Evolutionary conservation across 2,888 invertebrate genomes (phyloP).

Genomic region (Aphodius granarius): DNA sequence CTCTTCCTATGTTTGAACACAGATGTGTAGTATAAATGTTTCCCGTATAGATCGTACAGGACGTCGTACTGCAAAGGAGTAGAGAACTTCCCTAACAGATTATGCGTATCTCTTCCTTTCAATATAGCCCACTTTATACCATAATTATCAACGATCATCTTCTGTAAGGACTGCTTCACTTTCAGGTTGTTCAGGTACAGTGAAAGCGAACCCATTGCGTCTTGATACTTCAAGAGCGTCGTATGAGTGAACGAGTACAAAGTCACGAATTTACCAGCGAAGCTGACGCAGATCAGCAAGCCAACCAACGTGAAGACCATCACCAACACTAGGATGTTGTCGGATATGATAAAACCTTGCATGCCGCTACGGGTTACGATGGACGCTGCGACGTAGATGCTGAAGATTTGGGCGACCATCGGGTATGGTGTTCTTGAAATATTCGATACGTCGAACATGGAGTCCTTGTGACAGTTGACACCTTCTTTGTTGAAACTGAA

Average conservation of each 20-base stretch:
- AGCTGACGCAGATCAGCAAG: constrained; percentile 8
- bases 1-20: constrained; percentile 19
- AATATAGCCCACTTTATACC: constrained; percentile 24
- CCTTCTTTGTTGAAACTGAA: not conserved
- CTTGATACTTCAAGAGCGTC: constrained; percentile 20
- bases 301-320: constrained; percentile 17
- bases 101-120: constrained; percentile 17
- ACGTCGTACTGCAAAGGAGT: constrained; percentile 24
- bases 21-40: constrained; percentile 14
- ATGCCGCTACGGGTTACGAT: constrained; percentile 23
- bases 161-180: constrained; percentile 19
- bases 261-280: constrained; percentile 17
- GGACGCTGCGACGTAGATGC: constrained; percentile 19
- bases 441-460: constrained; percentile 7
- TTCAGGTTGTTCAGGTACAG: constrained; percentile 11
- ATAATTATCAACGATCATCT: constrained; percentile 23
- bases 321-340: constrained; percentile 2
- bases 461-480: constrained; percentile 5
- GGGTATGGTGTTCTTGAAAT: constrained; percentile 19
- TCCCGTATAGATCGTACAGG: constrained; percentile 27
- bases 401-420: constrained; percentile 18
- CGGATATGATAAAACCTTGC: constrained; percentile 21
- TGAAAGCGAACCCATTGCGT: constrained; percentile 17
- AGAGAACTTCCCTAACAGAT: constrained; percentile 19
- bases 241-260: constrained; percentile 15